Conservation (phyloP, 2,888 invertebrate genomes). For the Acanthosepion esculentum region DNA sequence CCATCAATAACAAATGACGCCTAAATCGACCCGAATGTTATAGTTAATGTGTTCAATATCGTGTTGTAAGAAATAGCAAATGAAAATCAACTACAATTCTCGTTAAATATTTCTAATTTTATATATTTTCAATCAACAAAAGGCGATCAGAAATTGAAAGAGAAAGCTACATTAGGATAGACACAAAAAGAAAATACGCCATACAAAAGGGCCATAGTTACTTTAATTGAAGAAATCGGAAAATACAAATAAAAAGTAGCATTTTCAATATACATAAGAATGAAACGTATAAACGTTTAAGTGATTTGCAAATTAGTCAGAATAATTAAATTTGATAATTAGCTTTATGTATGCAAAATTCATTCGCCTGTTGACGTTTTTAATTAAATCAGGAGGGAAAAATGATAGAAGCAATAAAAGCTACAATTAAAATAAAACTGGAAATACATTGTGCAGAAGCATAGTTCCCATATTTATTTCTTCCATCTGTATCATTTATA, state of each 20-base stretch:
- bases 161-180: too few species aligned
- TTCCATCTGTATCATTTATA: fast-evolving
- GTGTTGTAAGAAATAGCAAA: too few species aligned
- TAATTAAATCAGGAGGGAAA: not conserved
- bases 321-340: not conserved
- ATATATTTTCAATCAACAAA: too few species aligned
- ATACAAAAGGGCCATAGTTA: not conserved
- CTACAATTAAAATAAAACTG: not conserved
- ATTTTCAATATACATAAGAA: not conserved
- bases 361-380: not conserved
- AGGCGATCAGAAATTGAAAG: too few species aligned
- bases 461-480: not conserved
- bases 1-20: too few species aligned
- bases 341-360: not conserved
- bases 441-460: not conserved
- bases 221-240: not conserved
- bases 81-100: too few species aligned
- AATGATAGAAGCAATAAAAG: not conserved
- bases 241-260: not conserved
- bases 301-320: not conserved
- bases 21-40: too few species aligned
- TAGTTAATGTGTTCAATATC: too few species aligned
- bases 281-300: not conserved
- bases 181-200: not conserved
- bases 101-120: too few species aligned